A percentile compares a stretch with the other conserved stretches of the same genome.
phyloP scores from a whole-genome alignment of 2,797 vertebrate species.

The Catharus ustulatus region DNA sequence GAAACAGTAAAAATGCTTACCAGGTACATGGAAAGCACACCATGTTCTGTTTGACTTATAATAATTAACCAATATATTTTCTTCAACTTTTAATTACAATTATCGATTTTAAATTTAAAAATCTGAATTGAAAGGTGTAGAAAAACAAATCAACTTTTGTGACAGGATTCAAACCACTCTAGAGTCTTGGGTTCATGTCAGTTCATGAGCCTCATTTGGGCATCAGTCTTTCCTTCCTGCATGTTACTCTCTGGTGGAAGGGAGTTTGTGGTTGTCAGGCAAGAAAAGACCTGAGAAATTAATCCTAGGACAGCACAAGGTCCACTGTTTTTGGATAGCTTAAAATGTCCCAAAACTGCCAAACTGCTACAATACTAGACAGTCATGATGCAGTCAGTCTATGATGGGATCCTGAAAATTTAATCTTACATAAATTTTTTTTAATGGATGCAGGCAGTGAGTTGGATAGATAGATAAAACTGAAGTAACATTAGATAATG shows the following conservation, averaged over 20 bases:
- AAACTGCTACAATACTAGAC: not conserved
- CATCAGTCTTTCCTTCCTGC: not conserved
- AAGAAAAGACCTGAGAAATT: not conserved
- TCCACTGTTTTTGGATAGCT: not conserved
- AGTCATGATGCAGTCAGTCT: not conserved
- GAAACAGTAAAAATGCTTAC: not conserved
- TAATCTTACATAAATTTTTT: not conserved
- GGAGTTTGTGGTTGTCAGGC: no score
- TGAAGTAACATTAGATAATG: not conserved
- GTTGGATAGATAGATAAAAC: not conserved
- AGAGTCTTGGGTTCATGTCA: not conserved
- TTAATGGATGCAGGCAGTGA: not conserved
- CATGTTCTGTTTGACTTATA: not conserved
- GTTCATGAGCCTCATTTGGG: not conserved
- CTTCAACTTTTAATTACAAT: not conserved
- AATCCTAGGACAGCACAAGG: not conserved
- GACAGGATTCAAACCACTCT: not conserved
- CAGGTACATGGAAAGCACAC: not conserved
- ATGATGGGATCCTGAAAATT: not conserved
- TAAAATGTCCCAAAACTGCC: not conserved
- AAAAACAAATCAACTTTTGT: not conserved
- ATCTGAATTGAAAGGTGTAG: not conserved
- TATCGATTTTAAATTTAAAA: accelerated
- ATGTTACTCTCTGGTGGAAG: not conserved
- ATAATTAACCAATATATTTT: not conserved